Conservation (phyloP, 2,888 invertebrate genomes). For the Cantharis rufa region DNA sequence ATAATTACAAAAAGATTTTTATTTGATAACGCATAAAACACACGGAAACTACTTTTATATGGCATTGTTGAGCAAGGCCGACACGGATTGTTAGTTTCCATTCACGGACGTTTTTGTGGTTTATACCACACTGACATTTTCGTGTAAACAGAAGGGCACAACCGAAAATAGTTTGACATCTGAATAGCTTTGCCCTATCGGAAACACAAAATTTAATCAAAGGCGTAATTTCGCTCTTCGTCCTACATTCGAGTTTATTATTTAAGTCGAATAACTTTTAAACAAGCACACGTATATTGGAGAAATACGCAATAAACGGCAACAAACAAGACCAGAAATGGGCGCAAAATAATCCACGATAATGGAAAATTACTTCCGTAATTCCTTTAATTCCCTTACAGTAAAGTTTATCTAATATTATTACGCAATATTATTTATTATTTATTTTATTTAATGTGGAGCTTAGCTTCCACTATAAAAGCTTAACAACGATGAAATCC, state of each 20-base stretch:
- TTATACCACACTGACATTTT: constrained; percentile 19
- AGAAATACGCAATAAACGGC: background rate
- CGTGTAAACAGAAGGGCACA: constrained; percentile 15
- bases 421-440: background rate
- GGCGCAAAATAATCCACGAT: background rate
- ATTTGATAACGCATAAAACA: constrained; percentile 20
- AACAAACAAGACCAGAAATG: background rate
- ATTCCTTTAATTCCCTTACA: constrained; percentile 1
- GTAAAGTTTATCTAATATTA: background rate
- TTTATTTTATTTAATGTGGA: background rate
- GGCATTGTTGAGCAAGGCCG: constrained; percentile 20
- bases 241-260: background rate
- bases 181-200: constrained; percentile 5
- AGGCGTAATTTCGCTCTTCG: background rate
- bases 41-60: constrained; percentile 18
- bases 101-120: constrained; percentile 20
- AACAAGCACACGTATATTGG: background rate
- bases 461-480: background rate
- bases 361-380: background rate
- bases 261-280: background rate
- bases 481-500: constrained; percentile 1
- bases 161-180: constrained; percentile 19
- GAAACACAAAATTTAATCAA: background rate
- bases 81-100: constrained; percentile 24
- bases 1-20: constrained; percentile 22